Base-by-base conservation (phyloP, 2,113 vertebrate genomes). In the Galeopterus variegatus region DNA sequence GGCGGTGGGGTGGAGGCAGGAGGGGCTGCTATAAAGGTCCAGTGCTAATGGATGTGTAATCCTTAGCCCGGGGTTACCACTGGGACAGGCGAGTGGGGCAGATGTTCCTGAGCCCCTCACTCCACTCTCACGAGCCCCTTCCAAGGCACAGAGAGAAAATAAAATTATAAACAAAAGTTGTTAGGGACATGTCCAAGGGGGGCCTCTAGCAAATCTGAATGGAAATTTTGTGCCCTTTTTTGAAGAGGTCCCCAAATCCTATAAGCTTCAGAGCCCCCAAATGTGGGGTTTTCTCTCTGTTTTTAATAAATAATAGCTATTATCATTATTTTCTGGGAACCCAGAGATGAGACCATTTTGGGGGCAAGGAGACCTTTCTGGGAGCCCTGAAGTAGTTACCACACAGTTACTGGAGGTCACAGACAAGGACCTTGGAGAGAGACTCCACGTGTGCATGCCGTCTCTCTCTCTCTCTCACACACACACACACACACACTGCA, bases 391-490 rank as follows among this genome's bases (percentile, higher is more conserved):
- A 56, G 41, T 87, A 56, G 41, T 87, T 72, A 45, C 26, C 48
- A 70, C 23, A 14, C 5, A 60, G 18, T 81, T 80, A 45, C 79
- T 60, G n/a, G 41, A 31, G 24, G n/a, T 88, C 72, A 92, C 36
- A 80, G 70, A 58, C 24, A 72, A 96, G 69, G n/a, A 26, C 33
- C 84, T 86, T 31, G 73, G 48, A 84, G 48, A 79, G 19, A 87
- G 19, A 60, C 14, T 3, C 23, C 24, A n/a, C 17, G n/a, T 15
- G n/a, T 56, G 54, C 54, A 17, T 56, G 15, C n/a, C n/a, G n/a
- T n/a, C n/a, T n/a, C n/a, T n/a, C n/a, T n/a, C n/a, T n/a, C n/a
- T n/a, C n/a, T n/a, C n/a, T n/a, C 65, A 45, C 8, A 36, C 17
- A 54, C 54, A 60, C 33, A 58, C 19, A 23, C 50, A 70, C 41